These are phyloP conservation scores for Sepioteuthis lessoniana DNA, from an alignment of 2,888 invertebrate genomes.

Conservation along the genomic window DNA sequence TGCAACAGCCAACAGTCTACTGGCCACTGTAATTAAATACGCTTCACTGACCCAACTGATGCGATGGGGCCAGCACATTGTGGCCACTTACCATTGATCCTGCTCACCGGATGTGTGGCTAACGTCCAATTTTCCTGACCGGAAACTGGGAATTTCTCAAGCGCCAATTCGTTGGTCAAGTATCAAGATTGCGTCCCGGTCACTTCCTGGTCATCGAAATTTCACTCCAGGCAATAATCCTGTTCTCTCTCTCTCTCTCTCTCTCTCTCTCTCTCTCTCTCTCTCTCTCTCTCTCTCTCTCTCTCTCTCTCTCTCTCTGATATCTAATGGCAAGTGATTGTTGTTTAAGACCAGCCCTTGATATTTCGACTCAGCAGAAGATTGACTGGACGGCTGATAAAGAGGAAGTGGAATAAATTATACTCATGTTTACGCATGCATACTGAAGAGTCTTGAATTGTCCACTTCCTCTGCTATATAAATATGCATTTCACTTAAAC, in stretches of 20 bases:
- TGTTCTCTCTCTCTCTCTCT: neutral
- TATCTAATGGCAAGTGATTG: neutral
- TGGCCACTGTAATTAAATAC: neutral
- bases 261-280: neutral
- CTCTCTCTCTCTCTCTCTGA: neutral
- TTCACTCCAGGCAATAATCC: neutral
- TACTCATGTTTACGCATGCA: neutral
- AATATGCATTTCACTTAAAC: neutral
- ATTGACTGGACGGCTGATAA: neutral
- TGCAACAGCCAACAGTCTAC: neutral
- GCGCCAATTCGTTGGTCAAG: neutral
- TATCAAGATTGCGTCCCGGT: neutral
- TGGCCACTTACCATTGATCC: neutral
- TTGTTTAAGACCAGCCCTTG: neutral
- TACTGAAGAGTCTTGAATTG: neutral
- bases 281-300: neutral
- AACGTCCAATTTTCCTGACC: constrained; percentile 21
- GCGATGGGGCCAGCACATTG: neutral
- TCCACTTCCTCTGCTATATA: neutral
- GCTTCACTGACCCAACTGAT: neutral
- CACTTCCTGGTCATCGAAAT: neutral
- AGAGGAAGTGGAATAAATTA: neutral
- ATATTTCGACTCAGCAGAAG: neutral
- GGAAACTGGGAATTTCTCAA: constrained; percentile 7
- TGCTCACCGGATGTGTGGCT: constrained; percentile 10